Conservation (phyloP, 2,888 invertebrate genomes). For the Acrocyrtus sp. region DNA sequence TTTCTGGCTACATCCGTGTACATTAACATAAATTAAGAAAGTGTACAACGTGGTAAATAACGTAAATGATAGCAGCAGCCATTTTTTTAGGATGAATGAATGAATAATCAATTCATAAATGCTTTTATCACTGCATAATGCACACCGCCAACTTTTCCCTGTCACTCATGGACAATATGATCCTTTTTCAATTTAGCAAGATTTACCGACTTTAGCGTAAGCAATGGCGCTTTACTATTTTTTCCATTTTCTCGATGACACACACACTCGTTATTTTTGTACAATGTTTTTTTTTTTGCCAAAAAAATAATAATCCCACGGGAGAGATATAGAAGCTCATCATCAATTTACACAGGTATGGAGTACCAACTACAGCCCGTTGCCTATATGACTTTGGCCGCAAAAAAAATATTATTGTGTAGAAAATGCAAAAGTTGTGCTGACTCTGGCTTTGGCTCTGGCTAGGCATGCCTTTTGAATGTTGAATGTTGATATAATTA, state of each 20-base stretch:
- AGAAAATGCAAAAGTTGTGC: no score
- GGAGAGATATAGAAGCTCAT: no score
- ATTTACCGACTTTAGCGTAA: conserved; percentile 8
- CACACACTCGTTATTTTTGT: conserved; percentile 7
- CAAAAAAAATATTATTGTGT: no score
- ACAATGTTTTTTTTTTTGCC: conserved; percentile 6
- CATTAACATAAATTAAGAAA: conserved; percentile 54
- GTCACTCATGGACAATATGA: conserved; percentile 6
- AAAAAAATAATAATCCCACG: not conserved
- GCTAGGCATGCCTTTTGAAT: no score
- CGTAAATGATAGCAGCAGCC: conserved; percentile 14
- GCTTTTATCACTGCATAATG: not conserved
- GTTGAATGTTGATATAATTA: conserved; percentile 31
- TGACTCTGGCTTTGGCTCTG: no score
- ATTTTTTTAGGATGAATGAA: conserved; percentile 28
- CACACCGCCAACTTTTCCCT: not conserved
- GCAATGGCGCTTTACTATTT: not conserved
- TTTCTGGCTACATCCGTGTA: conserved; percentile 53
- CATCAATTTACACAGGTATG: no score
- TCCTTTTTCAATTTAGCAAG: not conserved
- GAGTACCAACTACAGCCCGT: no score
- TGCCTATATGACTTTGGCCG: conserved; percentile 1
- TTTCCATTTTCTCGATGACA: not conserved
- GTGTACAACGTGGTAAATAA: conserved; percentile 26
- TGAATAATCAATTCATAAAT: conserved; percentile 30